phyloP scores from a whole-genome alignment of 2,888 invertebrate species.

The Dryocosmus kuriphilus region DNA sequence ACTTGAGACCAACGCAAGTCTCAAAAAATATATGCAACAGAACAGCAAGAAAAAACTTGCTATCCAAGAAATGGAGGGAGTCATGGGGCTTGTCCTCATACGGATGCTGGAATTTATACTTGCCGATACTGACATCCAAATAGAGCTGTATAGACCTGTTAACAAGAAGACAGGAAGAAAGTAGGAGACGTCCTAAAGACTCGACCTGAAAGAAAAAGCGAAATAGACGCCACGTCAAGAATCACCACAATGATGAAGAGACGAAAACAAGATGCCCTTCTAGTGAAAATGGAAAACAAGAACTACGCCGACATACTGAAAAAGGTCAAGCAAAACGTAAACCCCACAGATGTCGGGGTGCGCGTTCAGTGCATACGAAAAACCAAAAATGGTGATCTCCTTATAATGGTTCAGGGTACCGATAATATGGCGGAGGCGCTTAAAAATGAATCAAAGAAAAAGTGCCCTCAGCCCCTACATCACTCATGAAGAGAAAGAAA shows the following conservation, averaged over 20 bases:
- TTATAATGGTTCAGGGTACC: conserved; percentile 37
- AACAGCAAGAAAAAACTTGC: neutral
- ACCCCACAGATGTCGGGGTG: conserved; percentile 42
- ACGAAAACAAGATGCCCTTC: neutral
- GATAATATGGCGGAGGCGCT: conserved; percentile 42
- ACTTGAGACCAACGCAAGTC: too few relatives aligned
- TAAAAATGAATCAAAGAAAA: conserved; percentile 32
- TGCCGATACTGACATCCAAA: neutral
- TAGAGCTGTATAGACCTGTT: neutral
- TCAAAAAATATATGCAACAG: neutral
- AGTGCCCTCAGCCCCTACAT: too few relatives aligned
- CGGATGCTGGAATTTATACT: conserved; percentile 13
- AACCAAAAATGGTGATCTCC: conserved; percentile 11
- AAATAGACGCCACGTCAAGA: too few relatives aligned
- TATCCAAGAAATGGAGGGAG: conserved; percentile 25
- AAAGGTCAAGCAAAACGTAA: conserved; percentile 40
- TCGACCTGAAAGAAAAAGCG: too few relatives aligned
- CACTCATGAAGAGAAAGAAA: too few relatives aligned
- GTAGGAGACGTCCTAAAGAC: neutral
- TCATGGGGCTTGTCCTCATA: neutral
- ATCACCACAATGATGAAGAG: neutral
- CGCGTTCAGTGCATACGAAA: conserved; percentile 8
- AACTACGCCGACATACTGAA: conserved; percentile 44
- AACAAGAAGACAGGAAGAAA: neutral
- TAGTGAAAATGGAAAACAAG: conserved; percentile 18